A percentile compares a stretch with the other conserved stretches of the same genome.
phyloP scores from a whole-genome alignment of 2,113 vertebrate species.

The Pandion haliaetus region DNA sequence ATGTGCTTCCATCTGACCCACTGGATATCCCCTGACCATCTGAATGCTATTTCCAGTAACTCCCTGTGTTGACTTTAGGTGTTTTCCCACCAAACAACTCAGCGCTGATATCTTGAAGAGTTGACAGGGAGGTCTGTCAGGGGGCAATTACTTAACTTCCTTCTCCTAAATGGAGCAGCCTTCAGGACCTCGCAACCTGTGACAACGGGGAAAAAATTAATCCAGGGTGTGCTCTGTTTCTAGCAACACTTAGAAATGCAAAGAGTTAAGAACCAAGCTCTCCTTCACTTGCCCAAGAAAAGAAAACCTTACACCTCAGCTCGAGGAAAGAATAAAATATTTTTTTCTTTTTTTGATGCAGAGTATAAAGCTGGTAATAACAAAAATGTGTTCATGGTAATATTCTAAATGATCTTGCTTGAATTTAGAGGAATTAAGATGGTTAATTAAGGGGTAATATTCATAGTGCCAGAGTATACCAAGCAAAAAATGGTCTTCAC shows the following conservation, averaged over 20 bases:
- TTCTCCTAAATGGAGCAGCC: background rate
- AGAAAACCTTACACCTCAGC: background rate
- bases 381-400: background rate
- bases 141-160: background rate
- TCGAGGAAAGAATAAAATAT: background rate
- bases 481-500: background rate
- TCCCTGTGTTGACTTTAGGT: background rate
- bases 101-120: background rate
- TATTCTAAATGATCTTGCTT: background rate
- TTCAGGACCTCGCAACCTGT: background rate
- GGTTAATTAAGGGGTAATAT: background rate
- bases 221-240: background rate
- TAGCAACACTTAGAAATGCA: background rate
- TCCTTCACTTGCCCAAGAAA: background rate
- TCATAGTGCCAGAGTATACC: background rate
- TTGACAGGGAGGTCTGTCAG: background rate
- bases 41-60: constrained; percentile 13
- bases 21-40: background rate
- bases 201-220: background rate
- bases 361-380: background rate
- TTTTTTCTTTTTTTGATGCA: background rate
- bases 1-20: background rate
- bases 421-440: background rate
- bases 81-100: constrained; percentile 26
- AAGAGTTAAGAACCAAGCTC: background rate